Conservation (phyloP, 1,140 invertebrate species). For the Calliopsis andreniformis region DNA sequence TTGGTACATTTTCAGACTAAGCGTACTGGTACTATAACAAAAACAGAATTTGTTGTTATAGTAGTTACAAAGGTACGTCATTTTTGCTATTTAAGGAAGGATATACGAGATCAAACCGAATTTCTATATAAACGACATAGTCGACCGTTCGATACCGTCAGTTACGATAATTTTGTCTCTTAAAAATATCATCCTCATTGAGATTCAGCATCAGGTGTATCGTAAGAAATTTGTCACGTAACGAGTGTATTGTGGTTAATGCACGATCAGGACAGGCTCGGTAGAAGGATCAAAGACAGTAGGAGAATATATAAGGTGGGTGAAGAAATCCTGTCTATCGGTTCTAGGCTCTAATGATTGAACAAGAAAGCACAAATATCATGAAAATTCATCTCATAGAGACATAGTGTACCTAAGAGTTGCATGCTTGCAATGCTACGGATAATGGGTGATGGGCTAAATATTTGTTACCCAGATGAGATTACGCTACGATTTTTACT, state of each 20-base stretch:
- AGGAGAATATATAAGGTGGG: conserved; percentile 78
- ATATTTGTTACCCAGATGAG: conserved; percentile 61
- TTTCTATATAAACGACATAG: conserved; percentile 28
- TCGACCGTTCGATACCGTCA: conserved; percentile 21
- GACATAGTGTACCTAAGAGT: conserved; percentile 70
- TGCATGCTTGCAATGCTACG: conserved; percentile 80
- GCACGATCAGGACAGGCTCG: conserved; percentile 61
- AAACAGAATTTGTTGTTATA: conserved; percentile 48
- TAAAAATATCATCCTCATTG: conserved; percentile 30
- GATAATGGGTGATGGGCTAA: conserved; percentile 78
- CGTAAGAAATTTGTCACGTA: conserved; percentile 49
- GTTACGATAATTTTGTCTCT: conserved; percentile 24
- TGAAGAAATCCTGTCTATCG: conserved; percentile 75
- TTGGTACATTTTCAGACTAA: conserved; percentile 26
- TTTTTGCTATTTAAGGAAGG: conserved; percentile 43
- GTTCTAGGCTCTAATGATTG: conserved; percentile 58
- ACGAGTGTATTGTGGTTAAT: conserved; percentile 62
- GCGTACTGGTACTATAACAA: conserved; percentile 29
- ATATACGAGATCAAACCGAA: conserved; percentile 31
- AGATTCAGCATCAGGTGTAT: conserved; percentile 51
- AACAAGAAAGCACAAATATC: conserved; percentile 55
- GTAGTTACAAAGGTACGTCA: conserved; percentile 54
- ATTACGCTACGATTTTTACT: conserved; percentile 50
- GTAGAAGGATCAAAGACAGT: conserved; percentile 62
- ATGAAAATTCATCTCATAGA: conserved; percentile 61